phyloP scores from a whole-genome alignment of 2,113 vertebrate species.

The Lamprologus lemairii region DNA sequence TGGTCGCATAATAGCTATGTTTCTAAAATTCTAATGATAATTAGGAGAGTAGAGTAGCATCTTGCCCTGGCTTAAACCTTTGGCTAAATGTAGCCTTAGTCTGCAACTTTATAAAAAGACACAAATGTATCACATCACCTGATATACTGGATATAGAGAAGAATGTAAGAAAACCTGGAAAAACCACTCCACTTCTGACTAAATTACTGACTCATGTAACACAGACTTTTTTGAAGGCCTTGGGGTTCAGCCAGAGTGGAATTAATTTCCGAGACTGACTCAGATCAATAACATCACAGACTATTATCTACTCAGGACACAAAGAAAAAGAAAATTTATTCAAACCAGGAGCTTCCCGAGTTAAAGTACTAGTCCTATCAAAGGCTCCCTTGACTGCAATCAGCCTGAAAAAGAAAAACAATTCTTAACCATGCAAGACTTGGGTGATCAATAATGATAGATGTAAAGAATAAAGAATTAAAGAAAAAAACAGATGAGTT shows the following conservation, averaged over 20 bases:
- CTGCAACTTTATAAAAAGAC: background rate
- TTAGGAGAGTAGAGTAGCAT: background rate
- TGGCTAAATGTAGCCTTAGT: background rate
- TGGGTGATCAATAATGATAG: background rate
- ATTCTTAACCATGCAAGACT: background rate
- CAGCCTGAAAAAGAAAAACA: background rate
- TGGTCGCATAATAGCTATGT: background rate
- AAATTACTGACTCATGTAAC: conserved; percentile 1
- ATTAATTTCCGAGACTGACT: conserved; percentile 23
- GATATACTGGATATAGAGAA: background rate
- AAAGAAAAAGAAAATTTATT: conserved; percentile 3
- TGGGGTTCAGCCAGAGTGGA: conserved; percentile 5
- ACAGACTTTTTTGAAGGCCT: conserved; percentile 11
- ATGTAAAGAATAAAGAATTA: background rate
- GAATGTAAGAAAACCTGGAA: background rate
- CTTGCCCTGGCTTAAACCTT: background rate
- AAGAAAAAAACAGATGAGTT: background rate
- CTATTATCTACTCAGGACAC: conserved; percentile 3
- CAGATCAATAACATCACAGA: conserved; percentile 36
- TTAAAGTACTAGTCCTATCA: background rate
- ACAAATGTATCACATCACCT: background rate
- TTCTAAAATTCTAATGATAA: background rate
- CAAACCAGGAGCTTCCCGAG: background rate
- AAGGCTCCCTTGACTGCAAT: background rate
- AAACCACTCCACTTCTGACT: background rate